Conservation (phyloP, 2,888 invertebrate species). For the Apoda limacodes region DNA sequence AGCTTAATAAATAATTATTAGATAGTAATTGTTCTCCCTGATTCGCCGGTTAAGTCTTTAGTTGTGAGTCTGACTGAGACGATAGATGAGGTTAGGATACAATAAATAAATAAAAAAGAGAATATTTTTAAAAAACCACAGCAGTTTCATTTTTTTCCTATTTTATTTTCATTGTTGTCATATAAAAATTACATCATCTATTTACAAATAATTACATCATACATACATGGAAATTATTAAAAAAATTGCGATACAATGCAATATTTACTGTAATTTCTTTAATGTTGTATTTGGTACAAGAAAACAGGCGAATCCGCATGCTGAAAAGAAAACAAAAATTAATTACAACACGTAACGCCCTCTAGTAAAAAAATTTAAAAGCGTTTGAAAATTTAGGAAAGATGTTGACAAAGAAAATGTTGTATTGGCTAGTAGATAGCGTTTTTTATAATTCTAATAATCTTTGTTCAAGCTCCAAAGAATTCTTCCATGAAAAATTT, state of each 20-base stretch:
- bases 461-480: too few species aligned
- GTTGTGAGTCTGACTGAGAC: constrained; percentile 49
- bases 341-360: too few species aligned
- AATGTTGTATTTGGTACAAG: constrained; percentile 55
- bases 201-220: constrained; percentile 10
- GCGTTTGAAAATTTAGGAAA: too few species aligned
- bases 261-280: constrained; percentile 56
- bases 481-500: too few species aligned
- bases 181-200: constrained; percentile 7
- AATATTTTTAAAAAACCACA: constrained; percentile 42
- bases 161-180: constrained; percentile 56
- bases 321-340: constrained; percentile 32
- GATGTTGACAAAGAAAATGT: too few species aligned
- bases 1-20: constrained; percentile 26
- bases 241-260: constrained; percentile 9
- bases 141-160: constrained; percentile 26
- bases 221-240: constrained; percentile 14
- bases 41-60: constrained; percentile 39
- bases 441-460: too few species aligned
- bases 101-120: constrained; percentile 63
- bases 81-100: constrained; percentile 49
- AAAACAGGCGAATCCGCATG: constrained; percentile 41
- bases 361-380: too few species aligned
- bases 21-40: constrained; percentile 44
- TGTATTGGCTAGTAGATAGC: too few species aligned